Base-by-base conservation (phyloP, 2,888 invertebrate genomes). In the Anorthoa munda region DNA sequence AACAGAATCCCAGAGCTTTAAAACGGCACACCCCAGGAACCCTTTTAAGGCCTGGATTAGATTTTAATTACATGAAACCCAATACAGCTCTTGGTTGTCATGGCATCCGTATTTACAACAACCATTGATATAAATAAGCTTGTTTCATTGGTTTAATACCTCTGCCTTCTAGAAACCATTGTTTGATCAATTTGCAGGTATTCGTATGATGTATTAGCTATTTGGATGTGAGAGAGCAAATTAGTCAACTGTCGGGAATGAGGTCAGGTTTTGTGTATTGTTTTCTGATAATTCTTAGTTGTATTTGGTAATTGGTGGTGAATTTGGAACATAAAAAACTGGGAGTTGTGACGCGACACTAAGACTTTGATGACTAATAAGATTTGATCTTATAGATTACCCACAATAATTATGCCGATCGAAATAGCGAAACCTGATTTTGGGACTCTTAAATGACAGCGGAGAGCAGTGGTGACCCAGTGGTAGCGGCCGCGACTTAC, bases 121-220 rank as follows among this genome's bases (percentile, higher is more conserved):
- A 74, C 72, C 65, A 77, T 82, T 84, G 73, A 72, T 80, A 75
- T 70, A 74, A 84, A 84, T 84, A 78, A 77, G 45, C 26, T 21
- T 59, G 61, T 45, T 71, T 75, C 61, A 75, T 79, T 75, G 58
- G 46, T 50, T 67, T 61, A 70, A 56, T 83, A 70, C 58, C 58
- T 55, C 9, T n/a, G 23, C 51, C 46, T 69, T 69, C 7, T 7
- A 53, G 18, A 58, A 61, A 26, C 64, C n/a, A 60, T 77, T 81
- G 73, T 81, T 84, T 71, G 51, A 76, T 83, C 64, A 65, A 69
- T 81, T 81, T 67, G 18, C 12, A 46, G 64, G 56, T 64, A 58
- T 70, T 77, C 5, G 45, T 59, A 55, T 18, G 45, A 48, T 23
- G 60, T 55, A 58, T 59, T 46, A 12, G n/a, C 26, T 84, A 79